These are phyloP conservation scores for Campylomormyrus tamandua DNA, from an alignment of 2,113 vertebrate genomes.

Conservation along the genomic window DNA sequence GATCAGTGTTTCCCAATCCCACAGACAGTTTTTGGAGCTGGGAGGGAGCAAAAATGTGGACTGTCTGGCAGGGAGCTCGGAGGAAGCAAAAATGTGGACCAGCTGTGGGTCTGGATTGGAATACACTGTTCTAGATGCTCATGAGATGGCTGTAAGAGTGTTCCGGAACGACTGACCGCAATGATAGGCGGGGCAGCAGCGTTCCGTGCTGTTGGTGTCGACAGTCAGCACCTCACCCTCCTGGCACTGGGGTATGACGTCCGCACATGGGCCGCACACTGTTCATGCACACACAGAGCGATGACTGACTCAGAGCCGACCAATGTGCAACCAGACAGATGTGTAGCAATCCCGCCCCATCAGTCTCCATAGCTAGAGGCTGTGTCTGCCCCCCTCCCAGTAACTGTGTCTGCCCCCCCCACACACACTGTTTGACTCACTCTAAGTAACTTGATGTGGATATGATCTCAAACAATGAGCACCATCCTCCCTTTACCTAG, in stretches of 20 bases:
- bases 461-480: neutral
- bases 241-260: slow-evolving; percentile 67
- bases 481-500: neutral
- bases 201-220: slow-evolving; percentile 72
- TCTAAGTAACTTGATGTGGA: neutral
- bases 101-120: too few relatives aligned
- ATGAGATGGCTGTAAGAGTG: neutral
- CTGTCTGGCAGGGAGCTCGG: too few relatives aligned
- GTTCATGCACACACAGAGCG: slow-evolving; percentile 15
- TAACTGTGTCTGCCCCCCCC: neutral
- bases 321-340: neutral
- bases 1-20: too few relatives aligned
- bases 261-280: slow-evolving; percentile 75
- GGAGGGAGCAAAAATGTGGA: too few relatives aligned
- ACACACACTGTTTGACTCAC: neutral
- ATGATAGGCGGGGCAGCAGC: slow-evolving; percentile 81
- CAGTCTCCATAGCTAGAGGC: neutral
- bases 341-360: neutral
- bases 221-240: slow-evolving; percentile 79
- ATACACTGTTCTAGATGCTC: neutral
- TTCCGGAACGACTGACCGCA: slow-evolving; percentile 66
- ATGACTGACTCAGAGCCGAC: neutral
- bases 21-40: too few relatives aligned
- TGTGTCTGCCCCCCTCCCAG: neutral
- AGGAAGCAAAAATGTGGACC: too few relatives aligned